These are phyloP conservation scores for Rhabdornis inornatus DNA, from an alignment of 2,113 vertebrate species.

Conservation along the genomic window DNA sequence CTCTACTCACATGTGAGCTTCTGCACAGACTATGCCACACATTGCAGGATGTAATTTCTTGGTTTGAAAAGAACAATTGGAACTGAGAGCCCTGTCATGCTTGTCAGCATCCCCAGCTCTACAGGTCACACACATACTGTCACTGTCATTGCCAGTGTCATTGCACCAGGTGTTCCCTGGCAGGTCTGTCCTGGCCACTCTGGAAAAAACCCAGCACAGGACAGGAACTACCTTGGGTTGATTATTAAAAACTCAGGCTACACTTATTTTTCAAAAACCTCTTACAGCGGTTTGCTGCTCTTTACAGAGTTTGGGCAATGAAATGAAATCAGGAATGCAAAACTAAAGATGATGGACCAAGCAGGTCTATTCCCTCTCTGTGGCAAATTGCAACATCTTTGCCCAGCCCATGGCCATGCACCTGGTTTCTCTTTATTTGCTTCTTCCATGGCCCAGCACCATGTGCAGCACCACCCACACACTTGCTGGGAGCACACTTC, in stretches of 20 bases:
- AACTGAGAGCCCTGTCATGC: not conserved
- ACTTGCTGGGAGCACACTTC: not conserved
- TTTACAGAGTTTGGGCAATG: not conserved
- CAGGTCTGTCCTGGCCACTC: rapidly evolving
- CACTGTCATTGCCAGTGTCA: not conserved
- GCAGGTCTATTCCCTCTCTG: not conserved
- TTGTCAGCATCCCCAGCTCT: not conserved
- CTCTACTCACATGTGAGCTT: not conserved
- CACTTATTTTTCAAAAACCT: not conserved
- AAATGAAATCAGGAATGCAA: not conserved
- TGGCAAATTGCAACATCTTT: not conserved
- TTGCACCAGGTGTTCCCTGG: rapidly evolving
- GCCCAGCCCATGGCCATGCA: not conserved
- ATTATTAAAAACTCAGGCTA: not conserved
- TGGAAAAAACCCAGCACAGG: not conserved
- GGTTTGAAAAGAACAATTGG: not conserved
- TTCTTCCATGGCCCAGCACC: not conserved
- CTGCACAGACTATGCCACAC: not conserved
- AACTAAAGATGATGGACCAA: not conserved
- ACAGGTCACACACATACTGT: rapidly evolving
- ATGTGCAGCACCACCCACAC: rapidly evolving
- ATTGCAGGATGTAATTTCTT: slow-evolving; percentile 1
- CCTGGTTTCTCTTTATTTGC: not conserved
- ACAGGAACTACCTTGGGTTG: not conserved
- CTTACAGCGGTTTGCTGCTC: not conserved